Evolutionary conservation across 2,797 vertebrate genomes (phyloP).

Genomic region (Eupleurogrammus muticus): DNA sequence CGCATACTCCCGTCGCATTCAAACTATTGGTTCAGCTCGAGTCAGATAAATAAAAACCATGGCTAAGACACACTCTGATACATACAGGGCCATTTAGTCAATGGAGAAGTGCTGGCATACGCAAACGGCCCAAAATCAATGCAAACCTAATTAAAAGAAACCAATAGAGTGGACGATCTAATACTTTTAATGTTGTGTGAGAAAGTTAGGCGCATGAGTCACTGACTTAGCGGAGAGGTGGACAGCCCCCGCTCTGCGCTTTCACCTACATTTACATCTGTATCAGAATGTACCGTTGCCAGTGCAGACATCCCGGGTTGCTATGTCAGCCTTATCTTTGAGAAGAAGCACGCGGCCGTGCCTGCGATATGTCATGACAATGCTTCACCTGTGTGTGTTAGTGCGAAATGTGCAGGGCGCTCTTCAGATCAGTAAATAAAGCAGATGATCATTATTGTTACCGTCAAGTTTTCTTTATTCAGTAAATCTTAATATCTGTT

Average conservation of each 20-base stretch:
- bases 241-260: slow-evolving; percentile 37
- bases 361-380: background rate
- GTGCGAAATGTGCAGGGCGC: background rate
- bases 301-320: slow-evolving; percentile 21
- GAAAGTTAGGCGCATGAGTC: slow-evolving; percentile 55
- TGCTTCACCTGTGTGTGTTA: background rate
- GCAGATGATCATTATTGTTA: too few species aligned
- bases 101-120: slow-evolving; percentile 9
- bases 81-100: slow-evolving; percentile 27
- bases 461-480: too few species aligned
- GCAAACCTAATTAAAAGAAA: slow-evolving; percentile 35
- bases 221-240: slow-evolving; percentile 51
- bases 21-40: slow-evolving; percentile 18
- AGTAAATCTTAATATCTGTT: too few species aligned
- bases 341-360: slow-evolving; percentile 12
- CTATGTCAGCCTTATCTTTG: slow-evolving; percentile 27
- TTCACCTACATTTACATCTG: slow-evolving; percentile 34
- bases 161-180: slow-evolving; percentile 19
- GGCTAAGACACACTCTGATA: slow-evolving; percentile 5
- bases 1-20: slow-evolving; percentile 30
- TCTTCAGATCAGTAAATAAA: background rate
- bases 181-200: slow-evolving; percentile 34
- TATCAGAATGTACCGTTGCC: slow-evolving; percentile 22
- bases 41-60: slow-evolving; percentile 20
- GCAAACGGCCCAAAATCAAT: slow-evolving; percentile 24